Conservation (phyloP, 2,113 vertebrate species). For the Coptodon bakossiorum region DNA sequence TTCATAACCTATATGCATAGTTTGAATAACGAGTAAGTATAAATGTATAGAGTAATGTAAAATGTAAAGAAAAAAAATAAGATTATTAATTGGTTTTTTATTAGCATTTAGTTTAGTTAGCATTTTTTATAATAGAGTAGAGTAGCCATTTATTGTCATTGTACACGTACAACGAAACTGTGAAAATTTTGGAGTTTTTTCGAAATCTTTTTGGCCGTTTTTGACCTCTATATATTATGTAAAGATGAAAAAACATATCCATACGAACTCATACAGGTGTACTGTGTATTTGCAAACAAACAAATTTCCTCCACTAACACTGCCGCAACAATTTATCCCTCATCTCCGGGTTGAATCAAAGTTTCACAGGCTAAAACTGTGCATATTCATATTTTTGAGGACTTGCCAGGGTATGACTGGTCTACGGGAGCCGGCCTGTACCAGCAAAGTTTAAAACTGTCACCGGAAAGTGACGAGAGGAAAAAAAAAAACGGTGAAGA, state of each 20-base stretch:
- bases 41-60: background rate
- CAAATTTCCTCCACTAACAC: background rate
- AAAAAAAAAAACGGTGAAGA: background rate
- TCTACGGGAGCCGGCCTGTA: background rate
- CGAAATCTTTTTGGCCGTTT: accelerated
- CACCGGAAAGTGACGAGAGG: background rate
- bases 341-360: background rate
- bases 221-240: background rate
- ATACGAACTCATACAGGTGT: background rate
- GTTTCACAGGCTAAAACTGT: background rate
- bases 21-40: background rate
- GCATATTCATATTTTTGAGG: background rate
- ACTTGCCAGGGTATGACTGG: background rate
- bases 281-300: background rate
- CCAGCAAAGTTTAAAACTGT: background rate
- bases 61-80: background rate
- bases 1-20: background rate
- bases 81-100: background rate
- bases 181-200: background rate
- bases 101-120: background rate
- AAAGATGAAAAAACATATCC: background rate
- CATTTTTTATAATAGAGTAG: background rate
- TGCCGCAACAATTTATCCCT: background rate
- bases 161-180: background rate
- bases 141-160: background rate